Base-by-base conservation (phyloP, 2,113 vertebrate genomes). In the Meles meles region DNA sequence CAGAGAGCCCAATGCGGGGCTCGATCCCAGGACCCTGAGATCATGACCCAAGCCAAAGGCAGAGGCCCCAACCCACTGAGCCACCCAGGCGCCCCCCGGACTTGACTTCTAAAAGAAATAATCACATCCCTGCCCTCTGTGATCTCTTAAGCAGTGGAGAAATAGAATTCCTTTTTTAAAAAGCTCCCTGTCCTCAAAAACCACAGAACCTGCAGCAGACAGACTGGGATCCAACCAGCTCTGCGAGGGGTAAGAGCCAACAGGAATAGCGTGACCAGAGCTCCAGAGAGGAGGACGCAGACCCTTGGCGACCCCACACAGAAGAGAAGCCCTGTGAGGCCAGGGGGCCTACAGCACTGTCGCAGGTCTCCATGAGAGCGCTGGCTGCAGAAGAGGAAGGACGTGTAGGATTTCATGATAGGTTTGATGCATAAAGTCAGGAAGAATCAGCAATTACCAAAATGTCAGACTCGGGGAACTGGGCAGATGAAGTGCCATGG, bases 261-360 rank as follows among this genome's bases (percentile, higher is more conserved):
- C 7, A 17, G 55, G 37, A 61, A 25, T 5, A 20, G 34, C 1
- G 18, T 25, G 39, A 42, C 61, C 0, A 11, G 67, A 63, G 63
- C 29, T 20, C 21, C 7, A 34, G 27, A 23, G 59, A 42, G 55
- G 8, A 65, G 31, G 39, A 4, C 31, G 25, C 6, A 42, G 57
- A 37, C 6, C 29, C n/a, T 9, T 7, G 3, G 37, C 4, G 23
- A 65, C 3, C 61, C 39, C 42, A n/a, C 9, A 3, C 9, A 81
- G 31, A 49, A 59, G 21, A 9, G 67, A 0, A 0, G 72, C 23
- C 52, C 3, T 5, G 0, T 5, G 9, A 42, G 55, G 18, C 47
- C 20, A n/a, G 11, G 23, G 23, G 57, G 23, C 11, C 11, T 14
- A 23, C 3, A 25, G 25, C 25, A 17, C 29, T 57, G 15, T 59